A percentile compares a stretch with the other conserved stretches of the same genome.
Conservation (phyloP, 1,140 invertebrate species). For the Scaptomyza hsui region DNA sequence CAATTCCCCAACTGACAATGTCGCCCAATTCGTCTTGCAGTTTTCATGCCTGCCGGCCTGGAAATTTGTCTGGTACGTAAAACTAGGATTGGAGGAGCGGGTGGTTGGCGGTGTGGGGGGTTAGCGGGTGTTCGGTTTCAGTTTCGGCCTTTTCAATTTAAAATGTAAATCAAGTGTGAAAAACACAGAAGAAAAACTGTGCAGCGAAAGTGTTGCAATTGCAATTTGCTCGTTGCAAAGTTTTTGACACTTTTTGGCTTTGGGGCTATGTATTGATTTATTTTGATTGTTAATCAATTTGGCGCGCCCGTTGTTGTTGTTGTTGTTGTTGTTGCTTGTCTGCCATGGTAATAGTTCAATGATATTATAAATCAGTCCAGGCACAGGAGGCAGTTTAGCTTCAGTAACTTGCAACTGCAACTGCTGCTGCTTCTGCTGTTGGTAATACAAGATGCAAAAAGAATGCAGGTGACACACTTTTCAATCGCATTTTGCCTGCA, state of each 20-base stretch:
- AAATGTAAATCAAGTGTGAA: slow-evolving; percentile 83
- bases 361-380: slow-evolving; percentile 76
- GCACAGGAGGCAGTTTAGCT: slow-evolving; percentile 5
- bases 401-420: not conserved
- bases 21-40: slow-evolving; percentile 79
- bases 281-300: slow-evolving; percentile 82
- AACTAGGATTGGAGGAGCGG: too few species aligned
- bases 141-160: slow-evolving; percentile 79
- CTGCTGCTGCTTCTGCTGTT: not conserved
- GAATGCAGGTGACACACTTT: slow-evolving; percentile 77
- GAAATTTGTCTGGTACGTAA: slow-evolving; percentile 40
- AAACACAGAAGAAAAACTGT: slow-evolving; percentile 57
- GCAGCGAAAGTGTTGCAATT: slow-evolving; percentile 81
- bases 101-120: slow-evolving; percentile 23
- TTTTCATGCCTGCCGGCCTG: slow-evolving; percentile 74
- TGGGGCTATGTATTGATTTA: slow-evolving; percentile 77
- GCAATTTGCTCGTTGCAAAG: slow-evolving; percentile 77
- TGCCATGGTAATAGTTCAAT: slow-evolving; percentile 71
- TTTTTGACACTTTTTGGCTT: slow-evolving; percentile 75
- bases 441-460: slow-evolving; percentile 55
- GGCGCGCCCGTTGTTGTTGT: slow-evolving; percentile 47
- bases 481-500: slow-evolving; percentile 9
- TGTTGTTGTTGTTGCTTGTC: slow-evolving; percentile 25
- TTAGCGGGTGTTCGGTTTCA: slow-evolving; percentile 46
- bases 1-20: slow-evolving; percentile 59